Percentiles rank a stretch among this genome's conserved stretches.
Evolutionary conservation across 2,113 vertebrate genomes (phyloP).

Genomic region (Nerophis lumbriciformis): DNA sequence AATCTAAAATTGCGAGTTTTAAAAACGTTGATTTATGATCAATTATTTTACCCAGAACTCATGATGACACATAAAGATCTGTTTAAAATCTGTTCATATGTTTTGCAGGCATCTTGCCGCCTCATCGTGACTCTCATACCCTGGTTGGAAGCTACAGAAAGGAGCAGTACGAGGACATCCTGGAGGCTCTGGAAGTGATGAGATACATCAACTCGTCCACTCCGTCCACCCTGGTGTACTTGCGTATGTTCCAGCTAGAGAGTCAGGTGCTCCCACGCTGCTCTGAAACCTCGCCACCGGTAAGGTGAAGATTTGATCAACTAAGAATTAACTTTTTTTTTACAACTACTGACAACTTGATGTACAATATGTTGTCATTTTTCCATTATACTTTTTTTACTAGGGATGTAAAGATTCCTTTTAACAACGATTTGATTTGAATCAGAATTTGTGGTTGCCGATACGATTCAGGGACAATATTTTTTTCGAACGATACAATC

Average conservation of each 20-base stretch:
- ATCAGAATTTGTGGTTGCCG: no score
- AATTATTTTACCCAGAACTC: not conserved
- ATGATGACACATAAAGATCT: not conserved
- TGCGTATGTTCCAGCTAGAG: conserved; percentile 90
- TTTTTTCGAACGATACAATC: no score
- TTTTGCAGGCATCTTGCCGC: conserved; percentile 84
- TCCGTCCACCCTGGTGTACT: conserved; percentile 79
- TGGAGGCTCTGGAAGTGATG: conserved; percentile 81
- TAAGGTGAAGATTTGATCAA: conserved; percentile 49
- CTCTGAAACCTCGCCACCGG: conserved; percentile 70
- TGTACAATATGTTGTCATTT: not conserved
- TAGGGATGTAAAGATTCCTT: no score
- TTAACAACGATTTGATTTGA: no score
- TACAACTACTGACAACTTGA: not conserved
- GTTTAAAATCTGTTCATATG: not conserved
- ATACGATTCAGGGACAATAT: no score
- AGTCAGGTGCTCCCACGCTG: conserved; percentile 82
- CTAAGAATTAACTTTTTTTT: not conserved
- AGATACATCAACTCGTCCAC: conserved; percentile 78
- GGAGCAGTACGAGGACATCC: conserved; percentile 84
- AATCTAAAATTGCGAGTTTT: no score
- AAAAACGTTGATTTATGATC: no score
- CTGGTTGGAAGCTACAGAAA: conserved; percentile 81
- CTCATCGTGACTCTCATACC: conserved; percentile 86
- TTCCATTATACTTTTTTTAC: no score